A percentile compares a stretch with the other conserved stretches of the same genome.
Evolutionary conservation across 1,140 invertebrate genomes (phyloP).

Genomic region (Teleogryllus occipitalis): DNA sequence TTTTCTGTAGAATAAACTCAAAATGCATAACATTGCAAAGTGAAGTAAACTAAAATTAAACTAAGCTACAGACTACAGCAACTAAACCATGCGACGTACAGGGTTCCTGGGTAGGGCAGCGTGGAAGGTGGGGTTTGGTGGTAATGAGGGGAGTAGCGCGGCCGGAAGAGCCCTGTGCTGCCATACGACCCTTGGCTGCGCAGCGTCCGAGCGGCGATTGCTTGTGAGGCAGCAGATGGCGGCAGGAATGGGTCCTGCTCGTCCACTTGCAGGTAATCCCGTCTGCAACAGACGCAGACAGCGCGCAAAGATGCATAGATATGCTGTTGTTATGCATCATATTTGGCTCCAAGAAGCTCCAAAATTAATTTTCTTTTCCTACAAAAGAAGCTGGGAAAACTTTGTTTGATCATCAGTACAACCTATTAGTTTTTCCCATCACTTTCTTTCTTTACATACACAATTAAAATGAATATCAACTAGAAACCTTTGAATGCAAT

Average conservation of each 20-base stretch:
- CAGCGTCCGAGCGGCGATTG: constrained; percentile 52
- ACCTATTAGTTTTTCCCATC: too few species aligned
- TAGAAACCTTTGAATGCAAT: too few species aligned
- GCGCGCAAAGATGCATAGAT: not conserved
- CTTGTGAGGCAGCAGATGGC: constrained; percentile 50
- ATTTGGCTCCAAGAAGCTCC: too few species aligned
- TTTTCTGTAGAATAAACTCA: not conserved
- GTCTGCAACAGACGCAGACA: constrained; percentile 41
- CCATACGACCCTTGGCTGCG: constrained; percentile 55
- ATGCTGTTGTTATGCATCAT: not conserved
- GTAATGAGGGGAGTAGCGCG: constrained; percentile 32
- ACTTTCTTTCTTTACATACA: too few species aligned
- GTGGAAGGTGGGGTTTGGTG: constrained; percentile 39
- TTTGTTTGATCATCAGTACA: too few species aligned
- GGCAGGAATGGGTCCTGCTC: constrained; percentile 64
- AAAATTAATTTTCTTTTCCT: too few species aligned
- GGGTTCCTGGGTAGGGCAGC: constrained; percentile 33
- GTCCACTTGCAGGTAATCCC: constrained; percentile 61
- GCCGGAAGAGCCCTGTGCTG: constrained; percentile 44
- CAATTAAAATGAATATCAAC: too few species aligned
- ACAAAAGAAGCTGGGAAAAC: too few species aligned
- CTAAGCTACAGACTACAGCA: not conserved
- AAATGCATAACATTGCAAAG: not conserved
- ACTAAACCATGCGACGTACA: constrained; percentile 26
- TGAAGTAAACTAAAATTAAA: not conserved